Percentiles rank a stretch among this genome's conserved stretches.
phyloP scores from a whole-genome alignment of 1,140 invertebrate species.

The Nasonia giraulti region DNA sequence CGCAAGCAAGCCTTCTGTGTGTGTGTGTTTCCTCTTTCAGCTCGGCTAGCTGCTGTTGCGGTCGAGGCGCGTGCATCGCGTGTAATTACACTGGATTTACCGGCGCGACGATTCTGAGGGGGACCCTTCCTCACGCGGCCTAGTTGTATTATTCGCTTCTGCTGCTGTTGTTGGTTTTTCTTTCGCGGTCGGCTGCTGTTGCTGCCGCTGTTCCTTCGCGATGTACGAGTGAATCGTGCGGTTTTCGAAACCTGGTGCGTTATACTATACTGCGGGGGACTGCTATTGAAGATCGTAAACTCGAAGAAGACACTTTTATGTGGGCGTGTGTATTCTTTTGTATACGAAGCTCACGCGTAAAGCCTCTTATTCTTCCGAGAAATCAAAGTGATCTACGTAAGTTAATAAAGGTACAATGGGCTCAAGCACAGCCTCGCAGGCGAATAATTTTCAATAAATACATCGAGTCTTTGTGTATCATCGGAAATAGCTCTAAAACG shows the following conservation, averaged over 20 bases:
- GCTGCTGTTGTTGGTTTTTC: neutral
- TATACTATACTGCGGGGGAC: no score
- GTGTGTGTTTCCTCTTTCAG: neutral
- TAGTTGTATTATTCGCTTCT: neutral
- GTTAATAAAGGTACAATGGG: neutral
- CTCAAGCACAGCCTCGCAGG: neutral
- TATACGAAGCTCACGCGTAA: no score
- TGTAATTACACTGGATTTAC: neutral
- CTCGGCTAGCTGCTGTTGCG: neutral
- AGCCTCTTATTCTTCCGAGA: no score
- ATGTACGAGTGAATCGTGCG: no score
- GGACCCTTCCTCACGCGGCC: neutral
- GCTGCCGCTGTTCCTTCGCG: neutral
- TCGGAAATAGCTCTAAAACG: neutral
- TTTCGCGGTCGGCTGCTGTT: neutral
- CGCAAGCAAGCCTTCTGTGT: neutral
- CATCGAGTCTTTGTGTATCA: neutral
- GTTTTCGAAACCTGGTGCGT: no score
- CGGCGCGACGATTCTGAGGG: neutral
- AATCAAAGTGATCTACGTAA: no score
- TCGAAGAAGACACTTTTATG: no score
- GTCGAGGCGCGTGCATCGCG: neutral
- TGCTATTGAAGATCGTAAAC: neutral
- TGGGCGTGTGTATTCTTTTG: no score
- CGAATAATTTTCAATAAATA: neutral